Evolutionary conservation across 53 echinoderm and acorn worm species (phyloP).

Genomic region (Paracentrotus lividus): DNA sequence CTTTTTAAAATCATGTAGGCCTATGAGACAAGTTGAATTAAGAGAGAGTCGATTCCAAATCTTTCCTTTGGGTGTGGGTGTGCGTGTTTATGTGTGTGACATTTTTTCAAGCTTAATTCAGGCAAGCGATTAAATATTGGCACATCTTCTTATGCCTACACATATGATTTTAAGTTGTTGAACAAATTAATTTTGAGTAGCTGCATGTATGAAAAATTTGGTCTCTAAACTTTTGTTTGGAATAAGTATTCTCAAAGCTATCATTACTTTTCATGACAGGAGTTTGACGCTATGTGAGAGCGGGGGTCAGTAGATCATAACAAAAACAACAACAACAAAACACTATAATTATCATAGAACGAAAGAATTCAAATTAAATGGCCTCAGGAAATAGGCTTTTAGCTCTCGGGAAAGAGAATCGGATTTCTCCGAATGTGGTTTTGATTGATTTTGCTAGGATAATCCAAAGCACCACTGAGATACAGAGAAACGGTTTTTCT

Average conservation of each 20-base stretch:
- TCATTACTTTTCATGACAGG: not conserved
- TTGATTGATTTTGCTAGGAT: conserved; percentile 40
- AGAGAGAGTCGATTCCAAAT: too few species aligned
- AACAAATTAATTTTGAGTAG: not conserved
- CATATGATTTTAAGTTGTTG: too few species aligned
- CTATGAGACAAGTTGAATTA: too few species aligned
- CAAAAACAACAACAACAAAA: not conserved
- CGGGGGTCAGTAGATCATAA: not conserved
- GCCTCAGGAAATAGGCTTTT: conserved; percentile 27
- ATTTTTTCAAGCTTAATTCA: too few species aligned
- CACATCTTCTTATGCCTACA: too few species aligned
- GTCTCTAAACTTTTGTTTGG: not conserved
- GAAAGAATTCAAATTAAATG: not conserved
- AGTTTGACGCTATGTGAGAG: conserved; percentile 7
- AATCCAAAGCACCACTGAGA: not conserved
- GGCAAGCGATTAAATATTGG: too few species aligned
- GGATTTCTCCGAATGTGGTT: conserved; percentile 40
- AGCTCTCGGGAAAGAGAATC: conserved; percentile 18
- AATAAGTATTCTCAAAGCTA: not conserved
- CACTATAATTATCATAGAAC: not conserved
- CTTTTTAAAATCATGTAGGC: too few species aligned
- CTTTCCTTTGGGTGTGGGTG: too few species aligned
- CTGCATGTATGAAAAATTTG: too few species aligned
- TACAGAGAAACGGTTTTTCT: not conserved
- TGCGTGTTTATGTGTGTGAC: too few species aligned